Evolutionary conservation across 1,140 invertebrate genomes (phyloP).

Genomic region (Brachionus asplanchnoidis): DNA sequence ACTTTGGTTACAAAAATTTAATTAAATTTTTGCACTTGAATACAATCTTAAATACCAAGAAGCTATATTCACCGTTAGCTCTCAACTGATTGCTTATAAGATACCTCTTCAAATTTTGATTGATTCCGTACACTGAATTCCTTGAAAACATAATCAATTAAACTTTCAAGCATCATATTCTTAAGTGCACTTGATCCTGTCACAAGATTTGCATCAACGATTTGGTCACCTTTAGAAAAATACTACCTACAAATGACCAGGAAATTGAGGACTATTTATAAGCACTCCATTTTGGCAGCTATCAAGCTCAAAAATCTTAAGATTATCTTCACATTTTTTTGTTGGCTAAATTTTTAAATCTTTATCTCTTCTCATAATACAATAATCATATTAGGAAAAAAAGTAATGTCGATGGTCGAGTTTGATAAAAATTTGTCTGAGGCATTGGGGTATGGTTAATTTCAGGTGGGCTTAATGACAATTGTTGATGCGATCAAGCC

Average conservation of each 20-base stretch:
- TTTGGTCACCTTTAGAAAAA: background rate
- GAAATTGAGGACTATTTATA: background rate
- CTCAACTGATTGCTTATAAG: background rate
- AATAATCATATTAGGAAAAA: background rate
- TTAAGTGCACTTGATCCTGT: background rate
- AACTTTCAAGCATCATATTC: background rate
- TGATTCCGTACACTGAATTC: background rate
- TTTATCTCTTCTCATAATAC: conserved; percentile 30
- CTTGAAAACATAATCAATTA: background rate
- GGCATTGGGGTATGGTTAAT: background rate
- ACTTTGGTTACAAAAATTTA: conserved; percentile 16
- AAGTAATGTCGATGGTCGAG: background rate
- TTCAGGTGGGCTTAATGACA: background rate
- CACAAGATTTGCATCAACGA: background rate
- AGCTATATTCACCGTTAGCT: background rate
- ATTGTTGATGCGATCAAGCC: background rate
- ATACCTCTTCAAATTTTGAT: conserved; percentile 9
- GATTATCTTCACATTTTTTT: background rate
- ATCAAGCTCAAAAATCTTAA: background rate
- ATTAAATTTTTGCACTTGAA: conserved; percentile 27
- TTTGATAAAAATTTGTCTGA: conserved; percentile 1
- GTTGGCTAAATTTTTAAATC: background rate
- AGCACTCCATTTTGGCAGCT: background rate
- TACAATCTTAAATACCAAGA: background rate
- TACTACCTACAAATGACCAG: background rate